Evolutionary conservation across 2,888 invertebrate species (phyloP), one percentile per base, ranked within the genome.

Genomic region (Acrobasis consociella): DNA sequence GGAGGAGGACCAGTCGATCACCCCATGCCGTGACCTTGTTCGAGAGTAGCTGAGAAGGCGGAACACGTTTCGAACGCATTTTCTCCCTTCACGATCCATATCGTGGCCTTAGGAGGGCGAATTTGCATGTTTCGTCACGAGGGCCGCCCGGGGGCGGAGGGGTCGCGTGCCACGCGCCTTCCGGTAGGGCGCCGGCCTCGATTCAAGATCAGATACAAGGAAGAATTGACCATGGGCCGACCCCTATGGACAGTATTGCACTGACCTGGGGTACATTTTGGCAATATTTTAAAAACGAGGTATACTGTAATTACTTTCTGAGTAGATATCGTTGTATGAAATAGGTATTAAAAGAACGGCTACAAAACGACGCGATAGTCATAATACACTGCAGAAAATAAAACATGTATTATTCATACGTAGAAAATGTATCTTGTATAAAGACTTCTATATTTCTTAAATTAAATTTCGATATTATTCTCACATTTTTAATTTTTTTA

Each of bases 51-150:
- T 68, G 62, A 63, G 66, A 66, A 70, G 69, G 67, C 68, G 67
- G 71, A 72, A 74, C 63, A 68, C 67, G 63, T 67, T 67, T 68
- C 64, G 60, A 67, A 76, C 75, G 73, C 72, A 70, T 74, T 71
- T 72, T 71, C 68, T 68, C 68, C 70, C 67, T 67, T 64, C 69
- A 70, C 76, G 78, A 78, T 75, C 67, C 67, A 66, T 76, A 78
- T 78, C 73, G 71, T 63, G 62, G 71, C 66, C 69, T 72, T 65
- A 72, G 67, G 72, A 72, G 72, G 76, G 73, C 71, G 77, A 77
- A 78, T 80, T 79, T 78, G 78, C 80, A 79, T 79, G 80, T 76
- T 79, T 79, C 78, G 80, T 79, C 78, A 78, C 74, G 72, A 69
- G 64, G 56, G 58, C 62, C 58, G 60, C 62, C 50, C 13, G 16